A percentile compares a stretch with the other conserved stretches of the same genome.
Conservation (phyloP, 2,888 invertebrate genomes). For the Lomographa bimaculata region DNA sequence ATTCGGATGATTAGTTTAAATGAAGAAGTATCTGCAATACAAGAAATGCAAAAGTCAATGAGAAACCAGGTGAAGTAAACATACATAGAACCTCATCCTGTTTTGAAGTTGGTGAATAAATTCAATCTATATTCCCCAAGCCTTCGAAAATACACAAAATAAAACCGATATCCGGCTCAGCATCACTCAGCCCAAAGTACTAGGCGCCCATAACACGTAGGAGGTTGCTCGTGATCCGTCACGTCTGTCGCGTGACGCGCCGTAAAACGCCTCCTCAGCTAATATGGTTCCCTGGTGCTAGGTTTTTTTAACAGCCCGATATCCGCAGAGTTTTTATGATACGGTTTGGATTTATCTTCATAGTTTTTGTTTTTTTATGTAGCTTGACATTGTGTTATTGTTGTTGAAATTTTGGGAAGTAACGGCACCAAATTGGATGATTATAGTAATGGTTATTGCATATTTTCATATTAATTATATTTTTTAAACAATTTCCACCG, state of each 20-base stretch:
- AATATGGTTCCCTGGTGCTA: constrained; percentile 24
- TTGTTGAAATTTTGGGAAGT: too few species aligned
- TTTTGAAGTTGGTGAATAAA: constrained; percentile 1
- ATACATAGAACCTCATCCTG: not conserved
- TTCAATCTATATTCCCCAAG: constrained; percentile 3
- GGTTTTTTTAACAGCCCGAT: constrained; percentile 16
- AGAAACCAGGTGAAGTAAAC: too few species aligned
- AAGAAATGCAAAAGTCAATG: too few species aligned
- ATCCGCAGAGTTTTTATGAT: constrained; percentile 17
- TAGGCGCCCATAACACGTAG: constrained; percentile 35
- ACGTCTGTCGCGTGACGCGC: constrained; percentile 28
- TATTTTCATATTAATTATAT: too few species aligned
- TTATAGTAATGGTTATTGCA: too few species aligned
- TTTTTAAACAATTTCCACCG: too few species aligned
- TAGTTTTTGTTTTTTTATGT: not conserved
- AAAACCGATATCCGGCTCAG: constrained; percentile 7
- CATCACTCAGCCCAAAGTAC: constrained; percentile 23
- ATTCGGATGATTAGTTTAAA: too few species aligned
- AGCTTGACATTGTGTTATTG: too few species aligned
- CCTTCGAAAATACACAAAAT: constrained; percentile 8
- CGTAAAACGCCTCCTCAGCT: constrained; percentile 25
- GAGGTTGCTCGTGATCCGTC: constrained; percentile 29
- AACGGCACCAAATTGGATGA: too few species aligned
- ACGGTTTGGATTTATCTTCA: not conserved
- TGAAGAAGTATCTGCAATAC: too few species aligned